Evolutionary conservation across 2,113 vertebrate species (phyloP), one percentile per base, ranked within the genome.

Genomic region (Cephalopterus ornatus): DNA sequence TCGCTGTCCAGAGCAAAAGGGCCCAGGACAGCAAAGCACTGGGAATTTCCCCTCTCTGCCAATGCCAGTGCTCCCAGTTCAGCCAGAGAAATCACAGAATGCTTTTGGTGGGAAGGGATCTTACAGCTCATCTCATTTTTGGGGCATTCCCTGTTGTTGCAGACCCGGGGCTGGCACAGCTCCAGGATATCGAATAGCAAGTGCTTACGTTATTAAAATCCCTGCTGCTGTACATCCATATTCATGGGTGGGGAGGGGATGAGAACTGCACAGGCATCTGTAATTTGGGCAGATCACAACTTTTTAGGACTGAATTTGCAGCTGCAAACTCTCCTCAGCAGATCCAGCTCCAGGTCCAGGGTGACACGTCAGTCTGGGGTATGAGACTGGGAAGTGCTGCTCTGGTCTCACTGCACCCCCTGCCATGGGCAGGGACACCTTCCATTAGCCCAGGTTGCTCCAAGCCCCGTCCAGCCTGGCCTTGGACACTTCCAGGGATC

Each of bases 1-100:
- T 47, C 0, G 2, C 46, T n/a, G 53, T 44, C 39, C 9, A 0
- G 47, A 52, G 33, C 33, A 8, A 19, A 80, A 41, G 47, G 47
- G n/a, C 19, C 66, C 63, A 3, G 1, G 2, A 26, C 1, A 17
- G 44, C 14, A 39, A 70, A 83, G 32, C 28, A 24, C 28, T 2
- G 0, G 0, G 0, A 4, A 46, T 21, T 9, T 58, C 75, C 56
- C 1, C 50, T 37, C 1, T 2, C 16, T 3, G 3, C 32, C 53
- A 56, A 6, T 4, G 30, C 39, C 11, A 4, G 35, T 1, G 12
- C 39, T 85, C 47, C 72, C 35, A 8, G 41, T 8, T 44, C n/a
- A 37, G 68, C 49, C 32, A 56, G 3, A 26, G 24, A 21, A 21
- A 16, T 55, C 32, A 42, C 79, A 53, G 26, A 23, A 3, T 42